Evolutionary conservation across 2,113 vertebrate genomes (phyloP), one percentile per base, ranked within the genome.

Genomic region (Xiphorhynchus elegans): DNA sequence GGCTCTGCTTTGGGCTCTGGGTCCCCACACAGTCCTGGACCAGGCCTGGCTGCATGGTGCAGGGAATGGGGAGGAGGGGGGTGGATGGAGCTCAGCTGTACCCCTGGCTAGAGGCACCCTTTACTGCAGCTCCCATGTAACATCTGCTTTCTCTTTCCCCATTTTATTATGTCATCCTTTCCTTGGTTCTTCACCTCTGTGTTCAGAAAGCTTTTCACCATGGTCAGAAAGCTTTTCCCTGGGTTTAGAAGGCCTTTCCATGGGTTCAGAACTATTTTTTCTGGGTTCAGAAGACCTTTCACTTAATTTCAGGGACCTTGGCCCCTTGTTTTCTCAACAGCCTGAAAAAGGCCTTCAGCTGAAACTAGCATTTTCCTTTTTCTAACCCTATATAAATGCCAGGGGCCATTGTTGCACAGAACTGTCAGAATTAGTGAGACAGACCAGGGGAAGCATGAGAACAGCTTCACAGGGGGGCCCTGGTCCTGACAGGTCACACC

Each of bases 11-110:
- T 42, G 52, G 44, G 42, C 68, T 2, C 0, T 6, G 39, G 44
- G 46, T n/a, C 31, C 33, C 20, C 28, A 0, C 42, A 16, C 3
- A 7, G 15, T 3, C 7, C 76, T 35, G 10, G 11, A 17, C 29
- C 24, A 13, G 35, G n/a, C 39, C 62, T 84, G 85, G 40, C 69
- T 68, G 83, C 17, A 1, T 10, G 68, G 10, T 9, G 3, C 13
- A 28, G 11, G 11, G 55, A 17, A 13, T 2, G 20, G 28, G 20
- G 59, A 49, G 17, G 53, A 39, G 58, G 13, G 17, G 47, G 6
- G 33, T 13, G 63, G 49, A 6, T 49, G 68, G 37, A 63, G 14
- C 56, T 70, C 13, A 44, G 56, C 58, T 49, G n/a, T 49, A 28
- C 20, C 47, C 31, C 11, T 52, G 68, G 35, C 60, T 31, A 13